Conservation (phyloP, 2,888 invertebrate species). For the Cantharis rufa region DNA sequence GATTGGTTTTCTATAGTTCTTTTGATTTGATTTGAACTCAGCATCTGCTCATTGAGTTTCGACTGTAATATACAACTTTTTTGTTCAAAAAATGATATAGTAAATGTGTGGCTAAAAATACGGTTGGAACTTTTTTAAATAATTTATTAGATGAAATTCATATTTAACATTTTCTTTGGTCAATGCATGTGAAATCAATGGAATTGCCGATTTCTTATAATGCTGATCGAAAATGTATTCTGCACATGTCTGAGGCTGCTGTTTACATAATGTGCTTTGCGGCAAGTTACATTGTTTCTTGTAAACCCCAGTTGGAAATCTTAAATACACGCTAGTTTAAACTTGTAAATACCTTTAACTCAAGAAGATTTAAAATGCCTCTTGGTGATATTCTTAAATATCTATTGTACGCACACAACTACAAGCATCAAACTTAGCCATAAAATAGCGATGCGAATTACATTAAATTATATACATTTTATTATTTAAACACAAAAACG, state of each 20-base stretch:
- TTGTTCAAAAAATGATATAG: neutral
- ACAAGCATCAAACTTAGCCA: neutral
- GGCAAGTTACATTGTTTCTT: slow-evolving; percentile 39
- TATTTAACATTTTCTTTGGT: neutral
- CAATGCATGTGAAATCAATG: slow-evolving; percentile 41
- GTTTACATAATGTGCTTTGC: slow-evolving; percentile 47
- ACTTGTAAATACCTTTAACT: slow-evolving; percentile 19
- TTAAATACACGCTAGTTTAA: slow-evolving; percentile 19
- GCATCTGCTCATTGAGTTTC: neutral
- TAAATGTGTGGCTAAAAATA: neutral
- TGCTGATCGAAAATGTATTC: slow-evolving; percentile 46
- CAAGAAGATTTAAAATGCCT: slow-evolving; percentile 8
- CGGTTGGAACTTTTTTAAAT: neutral
- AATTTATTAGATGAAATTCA: neutral
- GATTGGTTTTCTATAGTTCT: too few species aligned
- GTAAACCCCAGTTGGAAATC: slow-evolving; percentile 22
- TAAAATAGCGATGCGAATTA: neutral
- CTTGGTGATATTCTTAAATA: neutral
- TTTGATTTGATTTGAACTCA: too few species aligned
- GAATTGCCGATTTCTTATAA: slow-evolving; percentile 51
- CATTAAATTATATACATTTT: neutral
- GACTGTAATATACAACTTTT: neutral
- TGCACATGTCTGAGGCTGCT: slow-evolving; percentile 46
- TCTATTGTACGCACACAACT: neutral
- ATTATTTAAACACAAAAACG: neutral